Evolutionary conservation across 2,888 invertebrate species (phyloP).

Genomic region (Portevinia maculata): DNA sequence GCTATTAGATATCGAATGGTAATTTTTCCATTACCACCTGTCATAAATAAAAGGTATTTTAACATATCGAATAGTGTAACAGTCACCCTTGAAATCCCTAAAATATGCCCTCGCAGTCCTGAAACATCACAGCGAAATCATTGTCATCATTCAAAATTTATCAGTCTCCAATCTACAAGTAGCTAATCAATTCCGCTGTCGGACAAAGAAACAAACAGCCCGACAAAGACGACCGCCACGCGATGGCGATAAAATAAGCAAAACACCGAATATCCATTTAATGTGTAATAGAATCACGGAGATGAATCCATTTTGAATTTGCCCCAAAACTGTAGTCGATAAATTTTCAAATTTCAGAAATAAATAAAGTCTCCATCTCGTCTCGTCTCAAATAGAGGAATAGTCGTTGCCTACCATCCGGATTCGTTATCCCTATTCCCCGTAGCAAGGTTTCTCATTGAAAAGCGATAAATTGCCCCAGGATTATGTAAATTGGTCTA

Average conservation of each 20-base stretch:
- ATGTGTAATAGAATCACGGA: constrained; percentile 43
- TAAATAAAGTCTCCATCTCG: constrained; percentile 35
- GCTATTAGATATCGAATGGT: too few relatives aligned
- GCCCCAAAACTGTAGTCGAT: constrained; percentile 25
- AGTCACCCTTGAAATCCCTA: neutral
- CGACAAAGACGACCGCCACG: neutral
- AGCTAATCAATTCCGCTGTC: constrained; percentile 61
- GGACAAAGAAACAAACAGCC: constrained; percentile 25
- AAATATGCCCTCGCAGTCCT: neutral
- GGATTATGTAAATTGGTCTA: constrained; percentile 70
- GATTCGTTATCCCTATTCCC: neutral
- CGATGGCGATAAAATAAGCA: constrained; percentile 27
- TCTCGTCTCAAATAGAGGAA: neutral
- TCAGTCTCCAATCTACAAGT: constrained; percentile 69
- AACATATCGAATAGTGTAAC: neutral
- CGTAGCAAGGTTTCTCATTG: constrained; percentile 1
- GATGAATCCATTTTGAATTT: constrained; percentile 34
- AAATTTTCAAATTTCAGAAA: constrained; percentile 58
- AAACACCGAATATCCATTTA: constrained; percentile 47
- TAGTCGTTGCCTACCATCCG: neutral
- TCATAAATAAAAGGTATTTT: neutral
- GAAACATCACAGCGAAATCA: constrained; percentile 14
- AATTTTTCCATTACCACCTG: neutral
- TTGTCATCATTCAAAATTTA: constrained; percentile 55
- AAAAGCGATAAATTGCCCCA: constrained; percentile 60